phyloP scores from a whole-genome alignment of 2,113 vertebrate genomes.

The Gorilla gorilla region DNA sequence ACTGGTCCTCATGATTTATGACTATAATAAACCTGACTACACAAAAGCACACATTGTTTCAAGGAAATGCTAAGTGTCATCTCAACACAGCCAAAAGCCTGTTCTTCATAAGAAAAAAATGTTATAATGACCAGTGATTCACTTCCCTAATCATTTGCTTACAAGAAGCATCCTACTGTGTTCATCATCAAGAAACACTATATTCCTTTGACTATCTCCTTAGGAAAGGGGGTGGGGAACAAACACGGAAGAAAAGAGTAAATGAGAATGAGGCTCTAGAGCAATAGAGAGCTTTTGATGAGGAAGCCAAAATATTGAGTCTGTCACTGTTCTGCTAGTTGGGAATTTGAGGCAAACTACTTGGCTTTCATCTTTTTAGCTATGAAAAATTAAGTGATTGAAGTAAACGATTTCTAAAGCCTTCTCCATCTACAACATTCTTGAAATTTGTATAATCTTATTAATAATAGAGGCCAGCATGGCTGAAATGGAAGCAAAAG shows the following conservation, averaged over 20 bases:
- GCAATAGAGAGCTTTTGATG: not conserved
- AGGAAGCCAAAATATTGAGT: not conserved
- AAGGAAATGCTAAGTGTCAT: not conserved
- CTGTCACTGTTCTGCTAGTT: not conserved
- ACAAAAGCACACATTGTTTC: not conserved
- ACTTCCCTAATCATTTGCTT: not conserved
- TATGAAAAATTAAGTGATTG: not conserved
- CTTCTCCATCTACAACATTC: not conserved
- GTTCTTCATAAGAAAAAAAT: not conserved
- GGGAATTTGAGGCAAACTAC: not conserved
- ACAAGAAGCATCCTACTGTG: not conserved
- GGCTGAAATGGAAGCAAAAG: not conserved
- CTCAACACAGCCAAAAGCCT: not conserved
- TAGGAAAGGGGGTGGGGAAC: not conserved
- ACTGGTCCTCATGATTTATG: not conserved
- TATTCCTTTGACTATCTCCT: not conserved
- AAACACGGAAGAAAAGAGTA: not conserved
- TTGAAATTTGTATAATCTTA: not conserved
- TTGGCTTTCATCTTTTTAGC: not conserved
- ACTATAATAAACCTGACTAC: constrained; percentile 26
- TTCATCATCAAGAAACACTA: not conserved
- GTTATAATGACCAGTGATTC: not conserved
- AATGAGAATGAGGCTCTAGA: not conserved
- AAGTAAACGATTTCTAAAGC: not conserved
- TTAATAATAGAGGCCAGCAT: not conserved